A percentile compares a stretch with the other conserved stretches of the same genome.
Conservation (phyloP, 2,797 vertebrate species). For the Botia almorhae region DNA sequence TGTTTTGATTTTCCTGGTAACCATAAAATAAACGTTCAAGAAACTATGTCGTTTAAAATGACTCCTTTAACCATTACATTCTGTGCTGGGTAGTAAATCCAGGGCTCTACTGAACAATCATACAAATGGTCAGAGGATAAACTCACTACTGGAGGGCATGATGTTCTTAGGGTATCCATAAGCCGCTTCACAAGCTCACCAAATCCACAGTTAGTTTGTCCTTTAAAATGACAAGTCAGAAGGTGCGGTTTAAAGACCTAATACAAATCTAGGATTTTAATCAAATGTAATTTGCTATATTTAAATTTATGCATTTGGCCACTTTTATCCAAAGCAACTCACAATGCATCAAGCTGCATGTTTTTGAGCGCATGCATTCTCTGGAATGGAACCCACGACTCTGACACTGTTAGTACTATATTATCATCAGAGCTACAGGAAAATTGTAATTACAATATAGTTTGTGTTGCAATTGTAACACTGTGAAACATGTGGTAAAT, state of each 20-base stretch:
- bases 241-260: conserved; percentile 10
- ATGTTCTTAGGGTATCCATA: conserved; percentile 59
- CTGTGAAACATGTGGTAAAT: too few species aligned
- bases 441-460: neutral
- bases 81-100: conserved; percentile 67
- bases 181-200: conserved; percentile 59
- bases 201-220: conserved; percentile 53
- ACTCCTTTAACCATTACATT: conserved; percentile 53
- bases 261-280: neutral
- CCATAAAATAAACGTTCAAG: conserved; percentile 65
- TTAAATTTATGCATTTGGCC: neutral
- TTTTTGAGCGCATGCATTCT: neutral
- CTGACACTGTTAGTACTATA: too few species aligned
- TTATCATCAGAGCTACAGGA: neutral
- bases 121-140: conserved; percentile 57
- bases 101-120: conserved; percentile 41
- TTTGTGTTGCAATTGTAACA: too few species aligned
- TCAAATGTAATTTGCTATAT: neutral
- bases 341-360: neutral
- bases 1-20: conserved; percentile 68
- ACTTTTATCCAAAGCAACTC: neutral
- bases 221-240: neutral
- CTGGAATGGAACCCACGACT: too few species aligned
- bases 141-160: conserved; percentile 61
- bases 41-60: conserved; percentile 66